phyloP scores from a whole-genome alignment of 1,140 invertebrate genomes.

The Araneus ventricosus region DNA sequence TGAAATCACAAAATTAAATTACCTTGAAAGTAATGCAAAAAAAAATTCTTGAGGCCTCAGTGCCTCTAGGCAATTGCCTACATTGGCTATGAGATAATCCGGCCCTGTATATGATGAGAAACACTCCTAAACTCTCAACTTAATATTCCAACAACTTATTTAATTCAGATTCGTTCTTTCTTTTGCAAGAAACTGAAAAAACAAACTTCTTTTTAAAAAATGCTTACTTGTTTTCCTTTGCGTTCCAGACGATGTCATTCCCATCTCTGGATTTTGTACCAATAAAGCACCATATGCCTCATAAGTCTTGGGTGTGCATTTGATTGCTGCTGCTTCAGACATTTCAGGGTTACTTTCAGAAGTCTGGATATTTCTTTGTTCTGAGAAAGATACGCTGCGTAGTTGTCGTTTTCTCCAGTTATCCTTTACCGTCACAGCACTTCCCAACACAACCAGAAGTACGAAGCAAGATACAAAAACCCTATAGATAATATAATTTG shows the following conservation, averaged over 20 bases:
- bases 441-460: conserved; percentile 6
- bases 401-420: background rate
- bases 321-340: background rate
- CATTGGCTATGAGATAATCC: too few species aligned
- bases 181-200: too few species aligned
- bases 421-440: background rate
- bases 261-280: background rate
- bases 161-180: too few species aligned
- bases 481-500: conserved; percentile 45
- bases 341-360: background rate
- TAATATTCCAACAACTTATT: too few species aligned
- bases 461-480: conserved; percentile 47
- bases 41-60: too few species aligned
- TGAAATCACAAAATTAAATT: too few species aligned
- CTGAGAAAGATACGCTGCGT: background rate
- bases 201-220: too few species aligned
- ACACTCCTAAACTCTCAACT: too few species aligned
- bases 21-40: too few species aligned
- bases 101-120: too few species aligned
- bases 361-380: background rate
- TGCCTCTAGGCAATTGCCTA: too few species aligned
- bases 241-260: background rate
- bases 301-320: background rate
- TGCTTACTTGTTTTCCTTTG: background rate
- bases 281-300: background rate